Percentiles rank a stretch among this genome's conserved stretches.
phyloP scores from a whole-genome alignment of 2,113 vertebrate genomes.

The Eubucco bourcierii region DNA sequence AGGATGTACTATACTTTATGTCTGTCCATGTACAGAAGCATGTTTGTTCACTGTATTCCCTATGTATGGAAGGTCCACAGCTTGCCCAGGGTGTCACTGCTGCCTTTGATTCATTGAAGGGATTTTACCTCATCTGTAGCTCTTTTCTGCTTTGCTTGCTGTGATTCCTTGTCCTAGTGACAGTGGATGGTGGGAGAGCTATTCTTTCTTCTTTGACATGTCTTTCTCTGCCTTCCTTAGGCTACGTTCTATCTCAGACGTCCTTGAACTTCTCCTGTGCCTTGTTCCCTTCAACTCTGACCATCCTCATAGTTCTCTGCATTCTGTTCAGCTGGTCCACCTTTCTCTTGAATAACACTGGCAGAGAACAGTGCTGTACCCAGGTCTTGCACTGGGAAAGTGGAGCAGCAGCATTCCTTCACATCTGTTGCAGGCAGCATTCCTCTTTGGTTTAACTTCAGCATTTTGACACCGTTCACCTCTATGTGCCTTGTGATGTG shows the following conservation, averaged over 20 bases:
- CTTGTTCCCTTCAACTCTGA: not conserved
- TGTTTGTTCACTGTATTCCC: not conserved
- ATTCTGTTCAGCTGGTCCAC: not conserved
- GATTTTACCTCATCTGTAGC: not conserved
- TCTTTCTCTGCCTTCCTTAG: not conserved
- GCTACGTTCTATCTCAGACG: not conserved
- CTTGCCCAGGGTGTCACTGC: fast-evolving
- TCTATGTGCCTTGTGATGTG: not conserved
- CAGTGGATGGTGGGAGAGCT: not conserved
- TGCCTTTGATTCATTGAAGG: not conserved
- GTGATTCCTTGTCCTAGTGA: not conserved
- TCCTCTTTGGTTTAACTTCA: not conserved
- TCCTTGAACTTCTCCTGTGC: not conserved
- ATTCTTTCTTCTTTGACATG: not conserved
- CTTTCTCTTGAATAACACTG: not conserved
- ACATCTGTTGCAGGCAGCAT: not conserved
- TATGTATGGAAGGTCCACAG: not conserved
- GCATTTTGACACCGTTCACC: fast-evolving
- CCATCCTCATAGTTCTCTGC: not conserved
- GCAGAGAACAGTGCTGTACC: not conserved
- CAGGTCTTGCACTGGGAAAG: not conserved
- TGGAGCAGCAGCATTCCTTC: not conserved
- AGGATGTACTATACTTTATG: not conserved
- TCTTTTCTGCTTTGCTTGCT: not conserved
- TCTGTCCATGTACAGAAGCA: not conserved